Percentiles rank a stretch among this genome's conserved stretches.
These are phyloP conservation scores for Vicugna pacos DNA, from an alignment of 2,113 vertebrate genomes.

Conservation along the genomic window DNA sequence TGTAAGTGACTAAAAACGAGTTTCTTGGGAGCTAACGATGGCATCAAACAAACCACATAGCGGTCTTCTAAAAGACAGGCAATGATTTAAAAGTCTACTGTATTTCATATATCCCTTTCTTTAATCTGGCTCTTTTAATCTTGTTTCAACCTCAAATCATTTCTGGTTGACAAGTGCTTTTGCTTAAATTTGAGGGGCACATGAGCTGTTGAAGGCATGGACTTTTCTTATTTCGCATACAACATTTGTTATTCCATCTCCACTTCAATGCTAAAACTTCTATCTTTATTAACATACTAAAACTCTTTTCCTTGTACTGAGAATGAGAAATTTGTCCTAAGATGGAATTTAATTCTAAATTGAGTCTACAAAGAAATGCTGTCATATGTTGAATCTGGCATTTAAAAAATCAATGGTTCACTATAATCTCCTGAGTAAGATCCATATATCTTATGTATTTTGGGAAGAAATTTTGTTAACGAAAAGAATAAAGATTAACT, in stretches of 20 bases:
- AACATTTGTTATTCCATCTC: constrained; percentile 77
- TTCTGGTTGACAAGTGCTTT: constrained; percentile 83
- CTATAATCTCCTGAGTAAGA: not conserved
- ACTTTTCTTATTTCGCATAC: constrained; percentile 77
- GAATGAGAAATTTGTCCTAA: constrained; percentile 55
- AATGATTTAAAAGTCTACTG: constrained; percentile 87
- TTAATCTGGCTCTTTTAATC: constrained; percentile 92
- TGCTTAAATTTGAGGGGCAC: constrained; percentile 70
- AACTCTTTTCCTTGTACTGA: constrained; percentile 66
- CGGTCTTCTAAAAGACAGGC: constrained; percentile 87
- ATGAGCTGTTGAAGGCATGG: constrained; percentile 66
- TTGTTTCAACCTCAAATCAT: constrained; percentile 87
- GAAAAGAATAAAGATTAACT: constrained; percentile 55
- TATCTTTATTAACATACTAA: constrained; percentile 73
- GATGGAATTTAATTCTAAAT: constrained; percentile 64
- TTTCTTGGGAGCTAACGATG: constrained; percentile 85
- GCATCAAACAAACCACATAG: constrained; percentile 91
- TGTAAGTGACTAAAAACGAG: constrained; percentile 84
- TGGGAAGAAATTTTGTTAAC: constrained; percentile 46
- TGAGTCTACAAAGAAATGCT: constrained; percentile 60
- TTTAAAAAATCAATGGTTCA: constrained; percentile 63
- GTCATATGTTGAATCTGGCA: constrained; percentile 50
- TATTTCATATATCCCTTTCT: constrained; percentile 87
- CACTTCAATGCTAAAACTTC: constrained; percentile 67
- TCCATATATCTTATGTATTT: constrained; percentile 36